phyloP scores from a whole-genome alignment of 1,140 invertebrate genomes.

The Brachionus plicatilis region DNA sequence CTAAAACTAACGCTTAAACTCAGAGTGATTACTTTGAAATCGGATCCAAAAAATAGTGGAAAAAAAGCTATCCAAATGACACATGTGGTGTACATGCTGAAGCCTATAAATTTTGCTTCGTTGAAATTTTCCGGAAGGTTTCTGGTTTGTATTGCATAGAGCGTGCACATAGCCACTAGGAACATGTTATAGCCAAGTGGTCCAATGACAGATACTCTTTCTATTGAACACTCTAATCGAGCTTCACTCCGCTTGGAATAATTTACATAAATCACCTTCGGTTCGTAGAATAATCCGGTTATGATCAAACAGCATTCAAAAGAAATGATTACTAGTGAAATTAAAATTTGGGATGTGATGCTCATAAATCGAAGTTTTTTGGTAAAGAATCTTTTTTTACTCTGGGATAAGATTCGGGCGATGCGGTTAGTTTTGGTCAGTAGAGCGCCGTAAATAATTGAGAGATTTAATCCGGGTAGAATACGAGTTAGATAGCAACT shows the following conservation, averaged over 20 bases:
- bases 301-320: conserved; percentile 18
- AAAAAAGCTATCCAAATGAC: conserved; percentile 83
- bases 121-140: conserved; percentile 84
- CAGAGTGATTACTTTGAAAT: conserved; percentile 66
- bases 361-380: conserved; percentile 67
- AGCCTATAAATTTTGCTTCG: conserved; percentile 59
- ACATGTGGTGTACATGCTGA: conserved; percentile 78
- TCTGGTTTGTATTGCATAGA: conserved; percentile 77
- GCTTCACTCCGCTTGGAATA: conserved; percentile 53
- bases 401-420: conserved; percentile 72
- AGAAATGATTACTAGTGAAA: not conserved
- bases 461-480: conserved; percentile 70
- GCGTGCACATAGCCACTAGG: conserved; percentile 70
- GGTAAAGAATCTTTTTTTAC: conserved; percentile 72
- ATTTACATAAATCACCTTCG: not conserved
- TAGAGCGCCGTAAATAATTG: conserved; percentile 74
- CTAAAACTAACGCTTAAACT: conserved; percentile 67
- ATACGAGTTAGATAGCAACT: conserved; percentile 67
- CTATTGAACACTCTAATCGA: conserved; percentile 67
- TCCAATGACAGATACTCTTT: conserved; percentile 65
- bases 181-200: conserved; percentile 74
- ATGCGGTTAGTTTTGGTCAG: conserved; percentile 81
- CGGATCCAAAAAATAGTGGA: conserved; percentile 74
- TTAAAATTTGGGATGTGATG: conserved; percentile 26
- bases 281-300: not conserved